Base-by-base conservation (phyloP, 2,113 vertebrate genomes). In the Hipposideros armiger region DNA sequence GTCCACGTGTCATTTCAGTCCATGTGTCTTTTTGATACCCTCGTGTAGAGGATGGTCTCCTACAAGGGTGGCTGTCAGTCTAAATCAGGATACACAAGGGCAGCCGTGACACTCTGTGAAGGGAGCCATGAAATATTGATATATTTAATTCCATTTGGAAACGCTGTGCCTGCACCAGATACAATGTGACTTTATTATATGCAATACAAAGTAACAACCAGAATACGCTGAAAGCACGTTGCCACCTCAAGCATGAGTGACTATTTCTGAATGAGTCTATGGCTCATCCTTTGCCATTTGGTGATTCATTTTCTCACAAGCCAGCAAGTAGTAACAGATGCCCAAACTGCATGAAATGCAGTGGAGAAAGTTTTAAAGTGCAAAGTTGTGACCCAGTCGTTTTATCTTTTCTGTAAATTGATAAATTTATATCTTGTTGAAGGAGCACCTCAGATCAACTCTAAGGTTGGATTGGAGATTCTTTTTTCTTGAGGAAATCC, bases 231-330 rank as follows among this genome's bases (percentile, higher is more conserved):
- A 16, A 26, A 84, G 42, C 42, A 20, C 54, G n/a, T 5, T 7
- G 45, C 50, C 64, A 2, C 0, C 5, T 45, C 24, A 17, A 32
- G 40, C 72, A 0, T 0, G 4, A 6, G 22, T 0, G 28, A 36
- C 72, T 42, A 2, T 20, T 91, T 54, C 42, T 4, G 50, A 45
- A 45, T 3, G 32, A 11, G 3, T 78, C 20, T 3, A 0, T 6
- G 42, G 11, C 30, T 60, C 20, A 14, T 6, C 10, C 11, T 16
- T 54, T 11, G 74, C 42, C 47, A n/a, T 13, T 8, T 0, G 7
- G 7, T 13, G 54, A 94, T 45, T 92, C 17, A 40, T 45, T 42
- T 80, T 36, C 13, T 45, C 36, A 17, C 6, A 52, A 69, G 26
- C 56, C 66, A 76, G 4, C 10, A 58, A 50, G 70, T 11, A 58